Conservation (phyloP, 2,113 vertebrate genomes). For the Engystomops pustulosus region DNA sequence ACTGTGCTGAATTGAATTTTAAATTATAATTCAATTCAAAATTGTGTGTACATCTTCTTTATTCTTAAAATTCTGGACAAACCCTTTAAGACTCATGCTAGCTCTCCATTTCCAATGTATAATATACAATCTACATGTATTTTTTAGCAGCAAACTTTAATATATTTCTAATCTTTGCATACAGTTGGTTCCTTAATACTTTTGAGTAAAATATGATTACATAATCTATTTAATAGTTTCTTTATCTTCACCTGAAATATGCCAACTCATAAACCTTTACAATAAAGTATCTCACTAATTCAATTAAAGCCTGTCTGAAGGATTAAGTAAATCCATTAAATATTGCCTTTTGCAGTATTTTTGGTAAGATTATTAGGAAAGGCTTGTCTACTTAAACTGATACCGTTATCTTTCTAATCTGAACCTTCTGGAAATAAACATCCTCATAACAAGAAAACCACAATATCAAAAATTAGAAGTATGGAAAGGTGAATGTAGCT, state of each 20-base stretch:
- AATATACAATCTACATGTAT: no score
- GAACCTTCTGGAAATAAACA: not conserved
- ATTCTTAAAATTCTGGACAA: no score
- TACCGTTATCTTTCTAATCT: not conserved
- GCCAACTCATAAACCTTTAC: not conserved
- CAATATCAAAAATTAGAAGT: not conserved
- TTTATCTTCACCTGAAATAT: not conserved
- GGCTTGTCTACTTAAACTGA: not conserved
- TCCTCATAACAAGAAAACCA: no score
- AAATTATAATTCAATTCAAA: no score
- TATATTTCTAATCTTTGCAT: not conserved
- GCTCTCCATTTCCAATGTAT: no score
- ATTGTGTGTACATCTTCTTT: no score
- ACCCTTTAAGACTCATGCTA: no score
- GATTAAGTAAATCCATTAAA: conserved; percentile 10
- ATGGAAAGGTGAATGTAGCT: not conserved
- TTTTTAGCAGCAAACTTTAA: no score
- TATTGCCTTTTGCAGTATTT: not conserved
- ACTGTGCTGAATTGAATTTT: no score
- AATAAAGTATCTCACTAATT: conserved; percentile 14
- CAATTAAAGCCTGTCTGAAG: not conserved
- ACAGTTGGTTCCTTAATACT: not conserved
- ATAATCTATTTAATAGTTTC: not conserved
- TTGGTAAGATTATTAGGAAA: not conserved
- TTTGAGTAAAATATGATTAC: not conserved